Evolutionary conservation across 2,888 invertebrate species (phyloP).

Genomic region (Tinea semifulvella): DNA sequence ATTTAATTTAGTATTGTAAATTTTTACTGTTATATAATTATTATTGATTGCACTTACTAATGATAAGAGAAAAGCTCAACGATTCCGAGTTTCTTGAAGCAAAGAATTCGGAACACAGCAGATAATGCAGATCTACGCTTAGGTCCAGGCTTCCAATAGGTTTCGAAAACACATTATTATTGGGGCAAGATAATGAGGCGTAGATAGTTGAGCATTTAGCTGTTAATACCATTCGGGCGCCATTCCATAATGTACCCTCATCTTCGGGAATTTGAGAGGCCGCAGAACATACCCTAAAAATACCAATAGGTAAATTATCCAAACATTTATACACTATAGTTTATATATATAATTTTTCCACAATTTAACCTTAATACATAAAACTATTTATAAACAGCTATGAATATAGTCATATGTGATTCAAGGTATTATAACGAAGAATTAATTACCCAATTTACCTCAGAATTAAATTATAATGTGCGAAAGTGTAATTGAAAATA

Average conservation of each 20-base stretch:
- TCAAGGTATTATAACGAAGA: too few relatives aligned
- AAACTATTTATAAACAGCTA: too few relatives aligned
- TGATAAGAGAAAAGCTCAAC: constrained; percentile 31
- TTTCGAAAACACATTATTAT: constrained; percentile 21
- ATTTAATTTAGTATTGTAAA: too few relatives aligned
- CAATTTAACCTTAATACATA: too few relatives aligned
- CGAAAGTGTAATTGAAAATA: too few relatives aligned
- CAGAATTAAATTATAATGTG: too few relatives aligned
- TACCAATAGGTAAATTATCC: neutral
- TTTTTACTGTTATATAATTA: too few relatives aligned
- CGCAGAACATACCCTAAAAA: constrained; percentile 43
- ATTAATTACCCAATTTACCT: too few relatives aligned
- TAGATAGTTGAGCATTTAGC: constrained; percentile 23
- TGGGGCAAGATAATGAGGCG: constrained; percentile 24
- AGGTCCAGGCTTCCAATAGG: constrained; percentile 36
- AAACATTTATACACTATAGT: too few relatives aligned
- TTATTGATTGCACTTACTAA: too few relatives aligned
- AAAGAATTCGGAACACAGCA: constrained; percentile 35
- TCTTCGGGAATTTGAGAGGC: constrained; percentile 43
- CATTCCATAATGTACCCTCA: constrained; percentile 33
- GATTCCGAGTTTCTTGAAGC: constrained; percentile 26
- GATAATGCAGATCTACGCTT: constrained; percentile 28
- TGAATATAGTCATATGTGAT: too few relatives aligned
- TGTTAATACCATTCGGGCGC: constrained; percentile 32
- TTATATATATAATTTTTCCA: too few relatives aligned